A percentile compares a stretch with the other conserved stretches of the same genome.
Evolutionary conservation across 2,888 invertebrate genomes (phyloP).

Genomic region (Xanthia togata): DNA sequence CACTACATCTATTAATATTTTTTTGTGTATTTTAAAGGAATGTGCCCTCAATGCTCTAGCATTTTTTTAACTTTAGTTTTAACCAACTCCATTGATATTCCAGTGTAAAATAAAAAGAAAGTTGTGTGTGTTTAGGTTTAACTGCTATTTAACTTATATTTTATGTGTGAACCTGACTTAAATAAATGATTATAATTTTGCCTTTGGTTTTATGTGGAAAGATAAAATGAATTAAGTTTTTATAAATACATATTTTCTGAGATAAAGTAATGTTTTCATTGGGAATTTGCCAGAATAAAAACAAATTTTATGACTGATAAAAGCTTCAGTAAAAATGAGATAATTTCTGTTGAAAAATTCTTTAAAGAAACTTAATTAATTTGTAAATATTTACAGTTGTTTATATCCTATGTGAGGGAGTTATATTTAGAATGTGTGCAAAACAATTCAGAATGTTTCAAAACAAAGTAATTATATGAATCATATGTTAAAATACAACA

Average conservation of each 20-base stretch:
- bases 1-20: too few relatives aligned
- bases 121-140: background rate
- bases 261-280: background rate
- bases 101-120: background rate
- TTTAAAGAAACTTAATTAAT: background rate
- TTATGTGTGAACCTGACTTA: background rate
- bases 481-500: conserved; percentile 29
- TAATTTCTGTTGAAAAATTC: background rate
- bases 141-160: background rate
- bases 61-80: background rate
- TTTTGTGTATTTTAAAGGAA: background rate
- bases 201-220: background rate
- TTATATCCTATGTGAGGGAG: background rate
- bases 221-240: background rate
- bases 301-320: background rate
- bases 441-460: conserved; percentile 32
- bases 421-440: conserved; percentile 44
- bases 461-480: conserved; percentile 39
- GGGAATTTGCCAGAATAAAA: background rate
- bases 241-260: background rate
- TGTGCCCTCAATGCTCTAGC: background rate
- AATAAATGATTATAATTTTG: background rate
- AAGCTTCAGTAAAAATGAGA: background rate
- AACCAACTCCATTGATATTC: background rate
- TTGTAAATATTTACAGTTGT: conserved; percentile 40